These are phyloP conservation scores for Lottia scabra DNA, from an alignment of 2,888 invertebrate species.

Conservation along the genomic window DNA sequence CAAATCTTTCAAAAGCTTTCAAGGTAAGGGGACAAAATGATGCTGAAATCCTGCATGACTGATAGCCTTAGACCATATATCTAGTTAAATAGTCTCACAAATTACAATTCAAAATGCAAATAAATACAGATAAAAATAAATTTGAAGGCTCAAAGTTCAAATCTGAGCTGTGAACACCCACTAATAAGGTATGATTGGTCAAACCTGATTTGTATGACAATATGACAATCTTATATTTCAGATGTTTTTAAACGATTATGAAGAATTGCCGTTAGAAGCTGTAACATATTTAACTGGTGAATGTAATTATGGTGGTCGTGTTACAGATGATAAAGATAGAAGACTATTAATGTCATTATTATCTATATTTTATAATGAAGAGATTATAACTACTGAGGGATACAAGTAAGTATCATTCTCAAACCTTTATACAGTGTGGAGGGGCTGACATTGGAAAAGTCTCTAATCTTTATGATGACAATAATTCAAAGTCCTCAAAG, in stretches of 20 bases:
- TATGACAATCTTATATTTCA: conserved; percentile 35
- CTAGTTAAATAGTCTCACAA: no score
- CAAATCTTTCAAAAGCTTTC: no score
- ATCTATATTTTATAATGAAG: conserved; percentile 63
- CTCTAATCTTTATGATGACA: no score
- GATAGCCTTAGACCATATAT: neutral
- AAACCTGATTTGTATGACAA: no score
- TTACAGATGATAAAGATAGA: conserved; percentile 71
- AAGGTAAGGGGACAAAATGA: no score
- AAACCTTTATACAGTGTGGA: neutral
- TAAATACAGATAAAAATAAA: no score
- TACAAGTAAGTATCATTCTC: conserved; percentile 61
- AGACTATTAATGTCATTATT: conserved; percentile 69
- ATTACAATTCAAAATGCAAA: no score
- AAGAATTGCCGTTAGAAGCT: conserved; percentile 69
- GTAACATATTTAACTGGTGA: conserved; percentile 70
- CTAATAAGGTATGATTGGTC: no score
- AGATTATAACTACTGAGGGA: conserved; percentile 60
- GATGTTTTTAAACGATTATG: conserved; percentile 71
- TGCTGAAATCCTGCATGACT: neutral
- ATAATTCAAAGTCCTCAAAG: no score
- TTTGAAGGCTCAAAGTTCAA: no score
- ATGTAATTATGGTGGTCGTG: conserved; percentile 72
- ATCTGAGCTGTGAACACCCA: no score
- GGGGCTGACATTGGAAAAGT: neutral